Percentiles rank a stretch among this genome's conserved stretches.
Conservation (phyloP, 92 coral and sea anemone species). For the Pocillopora meandrina region DNA sequence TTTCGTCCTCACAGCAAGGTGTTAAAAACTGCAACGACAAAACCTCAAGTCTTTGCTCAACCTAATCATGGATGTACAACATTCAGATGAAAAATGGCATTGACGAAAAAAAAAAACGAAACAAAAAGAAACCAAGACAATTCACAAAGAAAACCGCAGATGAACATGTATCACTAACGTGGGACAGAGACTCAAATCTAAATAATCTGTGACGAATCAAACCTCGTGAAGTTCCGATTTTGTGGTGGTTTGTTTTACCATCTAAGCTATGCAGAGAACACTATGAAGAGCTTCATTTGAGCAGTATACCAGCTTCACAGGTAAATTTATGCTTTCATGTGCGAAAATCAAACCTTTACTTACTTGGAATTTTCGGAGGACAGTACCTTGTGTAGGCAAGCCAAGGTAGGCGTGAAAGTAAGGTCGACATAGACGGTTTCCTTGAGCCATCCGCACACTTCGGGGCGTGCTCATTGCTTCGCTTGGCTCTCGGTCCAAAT, state of each 20-base stretch:
- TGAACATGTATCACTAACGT: too few species aligned
- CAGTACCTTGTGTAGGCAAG: slow-evolving; percentile 89
- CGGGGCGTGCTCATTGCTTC: slow-evolving; percentile 10
- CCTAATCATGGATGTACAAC: background rate
- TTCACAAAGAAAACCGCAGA: too few species aligned
- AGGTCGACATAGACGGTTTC: background rate
- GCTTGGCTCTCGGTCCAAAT: slow-evolving; percentile 23
- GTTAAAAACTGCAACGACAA: background rate
- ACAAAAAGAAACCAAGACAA: too few species aligned
- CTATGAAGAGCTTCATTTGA: too few species aligned
- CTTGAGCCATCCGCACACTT: background rate
- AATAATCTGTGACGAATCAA: too few species aligned
- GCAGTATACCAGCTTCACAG: too few species aligned
- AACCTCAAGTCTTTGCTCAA: background rate
- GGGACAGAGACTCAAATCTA: too few species aligned
- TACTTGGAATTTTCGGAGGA: slow-evolving; percentile 98
- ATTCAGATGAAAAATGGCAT: background rate
- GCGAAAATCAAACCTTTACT: slow-evolving; percentile 41
- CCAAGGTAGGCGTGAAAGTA: slow-evolving; percentile 71
- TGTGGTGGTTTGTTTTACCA: too few species aligned
- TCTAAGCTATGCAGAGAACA: too few species aligned
- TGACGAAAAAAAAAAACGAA: too few species aligned
- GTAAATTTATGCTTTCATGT: background rate
- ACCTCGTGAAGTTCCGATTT: too few species aligned
- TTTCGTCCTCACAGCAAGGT: background rate